Conservation (phyloP, 2,888 invertebrate species). For the Phortica okadai region DNA sequence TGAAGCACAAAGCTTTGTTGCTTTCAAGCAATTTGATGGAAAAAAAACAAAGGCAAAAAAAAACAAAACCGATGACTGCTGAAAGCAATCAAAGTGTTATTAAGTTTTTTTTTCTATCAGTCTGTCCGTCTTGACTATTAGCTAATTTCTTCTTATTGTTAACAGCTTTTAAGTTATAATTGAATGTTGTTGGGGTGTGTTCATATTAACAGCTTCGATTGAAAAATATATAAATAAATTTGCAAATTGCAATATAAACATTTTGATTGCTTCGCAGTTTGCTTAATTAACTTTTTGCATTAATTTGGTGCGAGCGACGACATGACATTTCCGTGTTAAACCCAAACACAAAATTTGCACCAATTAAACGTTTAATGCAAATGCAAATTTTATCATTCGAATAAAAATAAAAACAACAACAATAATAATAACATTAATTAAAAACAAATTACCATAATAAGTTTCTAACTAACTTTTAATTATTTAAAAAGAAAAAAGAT, state of each 20-base stretch:
- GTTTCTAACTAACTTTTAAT: conserved; percentile 68
- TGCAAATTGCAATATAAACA: not conserved
- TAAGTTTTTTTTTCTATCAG: too few relatives aligned
- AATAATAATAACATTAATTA: conserved; percentile 32
- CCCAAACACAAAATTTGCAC: not conserved
- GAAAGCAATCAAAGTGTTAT: too few relatives aligned
- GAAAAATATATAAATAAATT: conserved; percentile 1
- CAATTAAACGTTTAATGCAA: not conserved
- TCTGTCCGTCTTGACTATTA: too few relatives aligned
- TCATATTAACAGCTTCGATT: not conserved
- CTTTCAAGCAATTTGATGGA: too few relatives aligned
- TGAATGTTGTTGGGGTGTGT: not conserved
- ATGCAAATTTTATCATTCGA: not conserved
- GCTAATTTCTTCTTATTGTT: too few relatives aligned
- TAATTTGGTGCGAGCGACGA: not conserved
- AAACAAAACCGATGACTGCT: too few relatives aligned
- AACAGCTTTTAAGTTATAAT: too few relatives aligned
- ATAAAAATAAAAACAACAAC: not conserved
- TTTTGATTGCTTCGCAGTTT: not conserved
- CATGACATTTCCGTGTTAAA: not conserved
- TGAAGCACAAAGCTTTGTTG: too few relatives aligned
- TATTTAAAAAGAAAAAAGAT: not conserved
- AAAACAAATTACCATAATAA: conserved; percentile 62
- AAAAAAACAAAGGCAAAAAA: too few relatives aligned
- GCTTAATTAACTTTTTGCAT: not conserved